Conservation (phyloP, 2,888 invertebrate genomes). For the Calephelis perditalis region DNA sequence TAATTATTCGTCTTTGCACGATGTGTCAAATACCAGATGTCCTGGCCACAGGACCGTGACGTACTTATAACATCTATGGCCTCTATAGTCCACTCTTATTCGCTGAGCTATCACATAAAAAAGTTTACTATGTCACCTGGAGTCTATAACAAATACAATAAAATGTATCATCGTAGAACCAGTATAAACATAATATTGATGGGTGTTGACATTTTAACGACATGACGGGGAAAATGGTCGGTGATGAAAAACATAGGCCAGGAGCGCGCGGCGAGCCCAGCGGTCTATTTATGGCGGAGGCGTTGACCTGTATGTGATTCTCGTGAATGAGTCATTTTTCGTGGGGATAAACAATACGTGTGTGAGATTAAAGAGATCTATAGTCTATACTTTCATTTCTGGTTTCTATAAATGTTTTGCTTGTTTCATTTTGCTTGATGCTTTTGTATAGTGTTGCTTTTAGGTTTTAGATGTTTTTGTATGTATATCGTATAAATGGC, state of each 20-base stretch:
- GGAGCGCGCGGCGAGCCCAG: constrained; percentile 41
- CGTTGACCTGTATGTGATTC: constrained; percentile 65
- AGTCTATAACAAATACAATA: constrained; percentile 14
- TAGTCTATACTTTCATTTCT: neutral
- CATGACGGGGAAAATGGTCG: constrained; percentile 59
- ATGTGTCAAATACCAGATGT: too few relatives aligned
- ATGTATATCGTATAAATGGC: too few relatives aligned
- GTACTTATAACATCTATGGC: too few relatives aligned
- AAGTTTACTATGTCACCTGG: neutral
- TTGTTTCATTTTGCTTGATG: too few relatives aligned
- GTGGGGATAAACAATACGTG: constrained; percentile 19
- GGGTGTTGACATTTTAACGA: constrained; percentile 70
- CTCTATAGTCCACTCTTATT: too few relatives aligned
- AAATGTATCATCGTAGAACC: constrained; percentile 2
- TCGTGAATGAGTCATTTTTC: constrained; percentile 46
- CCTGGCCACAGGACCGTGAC: too few relatives aligned
- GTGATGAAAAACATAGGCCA: constrained; percentile 66
- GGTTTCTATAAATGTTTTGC: neutral
- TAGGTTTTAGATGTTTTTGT: too few relatives aligned
- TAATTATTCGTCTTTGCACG: too few relatives aligned
- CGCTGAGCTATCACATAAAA: too few relatives aligned
- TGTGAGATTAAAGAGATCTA: neutral
- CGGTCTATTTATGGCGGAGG: constrained; percentile 63
- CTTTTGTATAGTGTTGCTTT: too few relatives aligned
- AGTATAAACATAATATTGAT: constrained; percentile 42